A percentile compares a stretch with the other conserved stretches of the same genome.
These are phyloP conservation scores for Xenus cinereus DNA, from an alignment of 2,113 vertebrate genomes.

Conservation along the genomic window DNA sequence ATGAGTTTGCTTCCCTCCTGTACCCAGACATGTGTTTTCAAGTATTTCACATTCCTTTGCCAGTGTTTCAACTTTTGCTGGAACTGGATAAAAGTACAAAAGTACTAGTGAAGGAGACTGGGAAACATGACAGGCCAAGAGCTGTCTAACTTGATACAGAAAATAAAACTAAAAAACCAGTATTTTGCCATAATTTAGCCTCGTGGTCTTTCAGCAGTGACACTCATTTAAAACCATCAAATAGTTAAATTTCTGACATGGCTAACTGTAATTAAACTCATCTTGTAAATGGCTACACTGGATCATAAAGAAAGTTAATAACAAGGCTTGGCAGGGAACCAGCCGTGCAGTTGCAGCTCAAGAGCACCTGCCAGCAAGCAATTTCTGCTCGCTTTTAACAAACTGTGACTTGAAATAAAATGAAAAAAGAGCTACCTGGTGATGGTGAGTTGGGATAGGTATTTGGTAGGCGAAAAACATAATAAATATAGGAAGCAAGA, in stretches of 20 bases:
- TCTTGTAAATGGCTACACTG: neutral
- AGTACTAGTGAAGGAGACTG: neutral
- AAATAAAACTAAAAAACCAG: neutral
- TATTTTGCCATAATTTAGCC: neutral
- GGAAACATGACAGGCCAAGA: neutral
- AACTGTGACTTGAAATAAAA: neutral
- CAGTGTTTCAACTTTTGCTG: neutral
- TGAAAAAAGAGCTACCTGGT: constrained; percentile 78
- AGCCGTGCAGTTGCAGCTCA: neutral
- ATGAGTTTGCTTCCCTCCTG: neutral
- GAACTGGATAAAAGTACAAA: neutral
- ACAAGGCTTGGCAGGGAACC: neutral
- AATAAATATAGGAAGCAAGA: constrained; percentile 95
- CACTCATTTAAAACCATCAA: neutral
- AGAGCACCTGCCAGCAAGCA: neutral
- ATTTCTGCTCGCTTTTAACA: neutral
- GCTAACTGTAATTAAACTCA: neutral
- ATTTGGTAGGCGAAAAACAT: constrained; percentile 94
- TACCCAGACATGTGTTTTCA: neutral
- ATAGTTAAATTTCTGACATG: neutral
- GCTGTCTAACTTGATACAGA: neutral
- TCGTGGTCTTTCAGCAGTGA: neutral
- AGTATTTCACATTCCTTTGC: neutral
- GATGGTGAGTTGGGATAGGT: constrained; percentile 91
- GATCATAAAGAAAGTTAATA: neutral